Conservation (phyloP, 2,113 vertebrate species). For the Nanorana parkeri region DNA sequence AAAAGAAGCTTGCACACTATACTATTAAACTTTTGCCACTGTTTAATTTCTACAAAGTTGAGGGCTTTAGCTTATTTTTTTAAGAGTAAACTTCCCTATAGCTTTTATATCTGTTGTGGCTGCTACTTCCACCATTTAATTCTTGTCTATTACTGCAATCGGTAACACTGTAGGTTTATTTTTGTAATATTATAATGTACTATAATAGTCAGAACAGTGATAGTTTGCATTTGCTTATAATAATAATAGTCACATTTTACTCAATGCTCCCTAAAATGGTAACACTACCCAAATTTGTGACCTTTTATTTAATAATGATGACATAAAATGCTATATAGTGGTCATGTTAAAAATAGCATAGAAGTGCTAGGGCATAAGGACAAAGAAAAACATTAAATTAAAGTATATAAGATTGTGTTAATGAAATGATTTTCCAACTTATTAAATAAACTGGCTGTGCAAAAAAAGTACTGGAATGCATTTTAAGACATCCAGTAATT, state of each 20-base stretch:
- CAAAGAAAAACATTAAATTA: not conserved
- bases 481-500: conserved; percentile 48
- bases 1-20: too few species aligned
- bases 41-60: too few species aligned
- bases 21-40: too few species aligned
- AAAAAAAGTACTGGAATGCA: conserved; percentile 31
- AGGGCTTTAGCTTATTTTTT: too few species aligned
- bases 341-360: not conserved
- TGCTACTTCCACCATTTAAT: too few species aligned
- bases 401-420: conserved; percentile 25
- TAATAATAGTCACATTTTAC: not conserved
- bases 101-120: too few species aligned
- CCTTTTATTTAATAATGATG: not conserved
- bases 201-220: too few species aligned
- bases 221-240: too few species aligned
- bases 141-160: not conserved
- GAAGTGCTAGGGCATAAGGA: not conserved
- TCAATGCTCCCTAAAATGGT: not conserved
- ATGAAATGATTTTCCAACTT: conserved; percentile 42
- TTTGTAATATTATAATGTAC: not conserved
- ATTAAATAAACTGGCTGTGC: conserved; percentile 32
- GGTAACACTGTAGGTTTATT: not conserved
- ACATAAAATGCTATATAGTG: not conserved
- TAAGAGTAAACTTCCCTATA: too few species aligned
- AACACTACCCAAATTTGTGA: not conserved